Conservation (phyloP, 2,888 invertebrate species). For the Folsomia manolachei region DNA sequence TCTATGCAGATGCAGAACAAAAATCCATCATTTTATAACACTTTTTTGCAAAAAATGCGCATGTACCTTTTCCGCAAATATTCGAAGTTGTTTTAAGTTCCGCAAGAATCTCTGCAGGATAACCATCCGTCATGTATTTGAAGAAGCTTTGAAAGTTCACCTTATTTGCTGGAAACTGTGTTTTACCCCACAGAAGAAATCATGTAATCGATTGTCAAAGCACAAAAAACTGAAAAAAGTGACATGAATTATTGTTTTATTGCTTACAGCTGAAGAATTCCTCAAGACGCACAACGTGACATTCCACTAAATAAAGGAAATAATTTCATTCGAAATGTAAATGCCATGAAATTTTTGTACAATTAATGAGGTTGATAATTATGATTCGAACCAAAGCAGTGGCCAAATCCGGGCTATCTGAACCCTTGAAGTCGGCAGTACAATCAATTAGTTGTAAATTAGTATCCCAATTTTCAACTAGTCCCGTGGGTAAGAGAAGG, state of each 20-base stretch:
- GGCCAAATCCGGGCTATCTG: conserved; percentile 20
- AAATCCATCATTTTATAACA: no score
- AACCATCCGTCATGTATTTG: conserved; percentile 18
- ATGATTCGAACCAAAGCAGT: conserved; percentile 18
- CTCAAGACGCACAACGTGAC: conserved; percentile 23
- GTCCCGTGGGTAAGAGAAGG: conserved; percentile 13
- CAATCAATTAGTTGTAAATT: not conserved
- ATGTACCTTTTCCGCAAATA: conserved; percentile 10
- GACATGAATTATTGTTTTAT: no score
- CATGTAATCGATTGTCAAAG: no score
- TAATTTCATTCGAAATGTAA: not conserved
- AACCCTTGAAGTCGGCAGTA: conserved; percentile 8
- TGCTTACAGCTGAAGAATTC: conserved; percentile 24
- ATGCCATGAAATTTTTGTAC: not conserved
- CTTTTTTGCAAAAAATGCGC: no score
- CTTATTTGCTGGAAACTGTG: conserved; percentile 17
- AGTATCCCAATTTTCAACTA: not conserved
- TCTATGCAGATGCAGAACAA: conserved; percentile 14
- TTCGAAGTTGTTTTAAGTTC: conserved; percentile 12
- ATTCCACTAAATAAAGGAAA: conserved; percentile 27
- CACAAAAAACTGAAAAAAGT: not conserved
- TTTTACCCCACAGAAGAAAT: no score
- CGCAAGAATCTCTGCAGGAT: conserved; percentile 15
- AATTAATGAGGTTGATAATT: no score
- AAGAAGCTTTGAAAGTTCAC: conserved; percentile 20